A percentile compares a stretch with the other conserved stretches of the same genome.
Evolutionary conservation across 2,113 vertebrate genomes (phyloP).

Genomic region (Syngnathoides biaculeatus): DNA sequence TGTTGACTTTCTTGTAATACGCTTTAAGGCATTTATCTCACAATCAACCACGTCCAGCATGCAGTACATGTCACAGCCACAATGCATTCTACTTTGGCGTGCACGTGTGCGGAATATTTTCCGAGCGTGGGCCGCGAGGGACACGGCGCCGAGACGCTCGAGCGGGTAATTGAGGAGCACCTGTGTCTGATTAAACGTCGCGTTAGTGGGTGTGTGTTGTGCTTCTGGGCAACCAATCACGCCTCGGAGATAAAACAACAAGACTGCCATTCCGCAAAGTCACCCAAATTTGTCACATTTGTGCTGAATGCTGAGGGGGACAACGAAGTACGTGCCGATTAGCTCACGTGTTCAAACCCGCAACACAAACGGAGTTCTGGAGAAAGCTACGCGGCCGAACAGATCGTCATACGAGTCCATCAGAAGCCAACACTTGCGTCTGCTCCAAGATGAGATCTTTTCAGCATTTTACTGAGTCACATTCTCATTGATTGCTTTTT

Average conservation of each 20-base stretch:
- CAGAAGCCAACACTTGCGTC: neutral
- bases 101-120: conserved; percentile 46
- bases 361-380: neutral
- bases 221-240: conserved; percentile 32
- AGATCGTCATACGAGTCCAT: neutral
- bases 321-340: neutral
- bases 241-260: conserved; percentile 26
- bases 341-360: neutral
- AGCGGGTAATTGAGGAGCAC: conserved; percentile 55
- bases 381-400: neutral
- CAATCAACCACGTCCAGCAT: neutral
- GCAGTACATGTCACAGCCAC: conserved; percentile 30
- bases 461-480: too few species aligned
- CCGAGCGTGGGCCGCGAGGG: conserved; percentile 53
- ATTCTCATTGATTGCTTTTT: too few species aligned
- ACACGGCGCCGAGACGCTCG: conserved; percentile 38
- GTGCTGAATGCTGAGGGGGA: neutral
- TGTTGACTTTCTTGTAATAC: too few species aligned
- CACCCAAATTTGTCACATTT: neutral
- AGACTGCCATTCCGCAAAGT: neutral
- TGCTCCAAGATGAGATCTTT: too few species aligned
- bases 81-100: conserved; percentile 35
- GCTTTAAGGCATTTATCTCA: too few species aligned
- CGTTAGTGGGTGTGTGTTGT: conserved; percentile 44
- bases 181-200: conserved; percentile 58